phyloP scores from a whole-genome alignment of 2,888 invertebrate genomes.

The Unio pictorum region DNA sequence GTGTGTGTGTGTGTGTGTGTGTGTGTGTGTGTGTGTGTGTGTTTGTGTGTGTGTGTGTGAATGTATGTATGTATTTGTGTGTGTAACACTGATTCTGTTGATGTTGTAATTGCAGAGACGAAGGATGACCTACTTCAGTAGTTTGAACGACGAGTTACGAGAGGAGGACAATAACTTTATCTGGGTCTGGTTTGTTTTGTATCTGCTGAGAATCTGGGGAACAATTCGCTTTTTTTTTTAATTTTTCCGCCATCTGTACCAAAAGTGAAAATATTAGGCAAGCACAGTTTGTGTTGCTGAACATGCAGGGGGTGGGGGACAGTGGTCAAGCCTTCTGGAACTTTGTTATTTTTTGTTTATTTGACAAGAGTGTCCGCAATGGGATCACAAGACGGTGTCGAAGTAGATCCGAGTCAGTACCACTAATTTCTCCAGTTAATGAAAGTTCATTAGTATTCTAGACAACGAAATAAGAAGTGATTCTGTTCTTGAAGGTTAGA shows the following conservation, averaged over 20 bases:
- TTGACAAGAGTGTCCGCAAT: slow-evolving; percentile 6
- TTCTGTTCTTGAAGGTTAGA: too few species aligned
- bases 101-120: neutral
- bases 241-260: neutral
- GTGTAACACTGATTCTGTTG: too few species aligned
- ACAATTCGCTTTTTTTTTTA: slow-evolving; percentile 10
- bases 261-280: neutral
- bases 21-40: too few species aligned
- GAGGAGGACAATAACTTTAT: slow-evolving; percentile 14
- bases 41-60: too few species aligned
- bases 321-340: slow-evolving; percentile 14
- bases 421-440: too few species aligned
- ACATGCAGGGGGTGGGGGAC: slow-evolving; percentile 14
- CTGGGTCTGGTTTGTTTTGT: slow-evolving; percentile 10
- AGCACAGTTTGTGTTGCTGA: slow-evolving; percentile 5
- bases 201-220: slow-evolving; percentile 14
- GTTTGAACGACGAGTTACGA: neutral
- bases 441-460: too few species aligned
- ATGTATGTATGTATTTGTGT: too few species aligned
- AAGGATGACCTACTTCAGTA: neutral
- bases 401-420: too few species aligned
- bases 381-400: too few species aligned
- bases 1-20: too few species aligned
- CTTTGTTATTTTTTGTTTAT: slow-evolving; percentile 13
- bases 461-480: too few species aligned